phyloP scores from a whole-genome alignment of 2,113 vertebrate genomes.

The Micromys minutus region DNA sequence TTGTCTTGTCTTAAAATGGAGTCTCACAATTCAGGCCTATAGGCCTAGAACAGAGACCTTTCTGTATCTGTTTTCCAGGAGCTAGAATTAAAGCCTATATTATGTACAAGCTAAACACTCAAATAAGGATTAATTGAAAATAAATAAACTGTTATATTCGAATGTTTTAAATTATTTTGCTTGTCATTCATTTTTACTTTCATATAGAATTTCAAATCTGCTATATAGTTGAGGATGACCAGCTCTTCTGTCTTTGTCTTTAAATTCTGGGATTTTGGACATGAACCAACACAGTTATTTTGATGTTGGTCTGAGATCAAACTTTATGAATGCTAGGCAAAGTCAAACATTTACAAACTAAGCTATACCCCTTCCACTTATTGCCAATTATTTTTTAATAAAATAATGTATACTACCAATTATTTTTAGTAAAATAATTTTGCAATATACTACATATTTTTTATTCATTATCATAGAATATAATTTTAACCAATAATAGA shows the following conservation, averaged over 20 bases:
- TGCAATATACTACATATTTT: neutral
- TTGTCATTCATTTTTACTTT: neutral
- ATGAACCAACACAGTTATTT: neutral
- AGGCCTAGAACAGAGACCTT: neutral
- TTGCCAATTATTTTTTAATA: conserved; percentile 19
- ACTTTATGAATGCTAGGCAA: neutral
- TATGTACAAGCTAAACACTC: neutral
- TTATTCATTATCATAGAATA: conserved; percentile 1
- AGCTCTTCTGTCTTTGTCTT: neutral
- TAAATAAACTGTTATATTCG: neutral
- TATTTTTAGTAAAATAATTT: neutral
- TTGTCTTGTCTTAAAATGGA: neutral
- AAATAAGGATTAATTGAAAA: neutral
- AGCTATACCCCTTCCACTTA: neutral
- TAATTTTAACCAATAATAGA: neutral
- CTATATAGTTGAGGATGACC: neutral
- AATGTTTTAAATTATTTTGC: conserved; percentile 46
- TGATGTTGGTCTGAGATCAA: neutral
- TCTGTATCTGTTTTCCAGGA: neutral
- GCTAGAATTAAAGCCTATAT: neutral
- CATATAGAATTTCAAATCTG: neutral
- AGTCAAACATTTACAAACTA: neutral
- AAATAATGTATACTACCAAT: neutral
- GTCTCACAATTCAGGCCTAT: neutral
- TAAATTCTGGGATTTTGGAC: neutral